A percentile compares a stretch with the other conserved stretches of the same genome.
phyloP scores from a whole-genome alignment of 2,888 invertebrate species.

The Pycnomerus fuliginosus region DNA sequence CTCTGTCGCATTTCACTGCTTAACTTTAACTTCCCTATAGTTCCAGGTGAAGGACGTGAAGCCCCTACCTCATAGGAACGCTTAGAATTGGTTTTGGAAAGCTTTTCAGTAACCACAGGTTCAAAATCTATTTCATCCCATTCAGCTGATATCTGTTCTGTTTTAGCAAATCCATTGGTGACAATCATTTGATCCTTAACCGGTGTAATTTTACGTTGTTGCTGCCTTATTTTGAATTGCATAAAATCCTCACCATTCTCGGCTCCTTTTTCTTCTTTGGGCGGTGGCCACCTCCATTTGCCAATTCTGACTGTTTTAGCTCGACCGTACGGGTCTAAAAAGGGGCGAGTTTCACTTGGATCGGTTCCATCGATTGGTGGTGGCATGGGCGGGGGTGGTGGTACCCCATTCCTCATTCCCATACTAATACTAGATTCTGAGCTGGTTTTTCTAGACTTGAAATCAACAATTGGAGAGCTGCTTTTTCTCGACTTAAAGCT shows the following conservation, averaged over 20 bases:
- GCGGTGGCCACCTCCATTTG: conserved; percentile 97
- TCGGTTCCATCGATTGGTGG: conserved; percentile 79
- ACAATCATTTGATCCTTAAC: conserved; percentile 53
- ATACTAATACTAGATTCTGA: conserved; percentile 54
- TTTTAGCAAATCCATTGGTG: conserved; percentile 36
- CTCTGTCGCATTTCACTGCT: conserved; percentile 91
- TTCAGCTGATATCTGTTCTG: conserved; percentile 58
- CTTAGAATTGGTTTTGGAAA: conserved; percentile 41
- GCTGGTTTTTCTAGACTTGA: conserved; percentile 51
- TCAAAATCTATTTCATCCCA: conserved; percentile 88
- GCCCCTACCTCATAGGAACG: conserved; percentile 80
- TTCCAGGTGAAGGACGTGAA: conserved; percentile 79
- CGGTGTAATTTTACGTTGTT: conserved; percentile 76
- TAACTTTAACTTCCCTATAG: conserved; percentile 85
- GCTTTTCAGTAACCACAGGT: conserved; percentile 42
- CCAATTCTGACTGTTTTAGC: conserved; percentile 95
- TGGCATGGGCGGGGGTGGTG: conserved; percentile 87
- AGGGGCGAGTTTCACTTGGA: conserved; percentile 78
- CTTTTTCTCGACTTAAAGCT: conserved; percentile 49
- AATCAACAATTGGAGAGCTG: conserved; percentile 48
- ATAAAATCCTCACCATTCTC: conserved; percentile 78
- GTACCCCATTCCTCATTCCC: conserved; percentile 46
- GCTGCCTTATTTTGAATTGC: conserved; percentile 83
- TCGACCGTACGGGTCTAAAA: conserved; percentile 86
- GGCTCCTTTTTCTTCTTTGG: conserved; percentile 71